phyloP scores from a whole-genome alignment of 2,113 vertebrate genomes.

The Smithornis capensis region DNA sequence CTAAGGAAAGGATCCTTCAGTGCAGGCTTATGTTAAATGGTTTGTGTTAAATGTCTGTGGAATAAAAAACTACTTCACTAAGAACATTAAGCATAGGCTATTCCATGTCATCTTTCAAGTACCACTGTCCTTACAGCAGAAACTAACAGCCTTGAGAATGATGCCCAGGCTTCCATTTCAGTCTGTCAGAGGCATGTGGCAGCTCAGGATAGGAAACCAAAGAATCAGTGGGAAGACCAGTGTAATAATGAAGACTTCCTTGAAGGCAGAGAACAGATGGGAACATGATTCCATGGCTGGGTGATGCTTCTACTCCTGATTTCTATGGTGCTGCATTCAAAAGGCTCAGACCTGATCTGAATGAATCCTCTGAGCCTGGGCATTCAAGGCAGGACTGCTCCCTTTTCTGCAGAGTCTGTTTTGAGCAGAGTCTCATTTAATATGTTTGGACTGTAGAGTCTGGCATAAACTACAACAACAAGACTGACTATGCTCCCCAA shows the following conservation, averaged over 20 bases:
- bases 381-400: not conserved
- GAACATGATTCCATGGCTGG: not conserved
- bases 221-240: not conserved
- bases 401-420: not conserved
- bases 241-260: not conserved
- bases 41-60: not conserved
- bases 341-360: not conserved
- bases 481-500: not conserved
- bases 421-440: not conserved
- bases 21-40: not conserved
- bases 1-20: not conserved
- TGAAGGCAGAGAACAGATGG: not conserved
- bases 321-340: not conserved
- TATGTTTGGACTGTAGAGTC: not conserved
- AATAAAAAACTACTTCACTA: not conserved
- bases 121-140: not conserved
- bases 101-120: not conserved
- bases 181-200: not conserved
- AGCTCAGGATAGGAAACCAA: not conserved
- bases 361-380: not conserved
- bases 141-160: not conserved
- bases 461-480: not conserved
- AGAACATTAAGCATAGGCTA: not conserved
- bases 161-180: not conserved
- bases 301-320: not conserved